These are phyloP conservation scores for Stigmatopora nigra DNA, from an alignment of 2,113 vertebrate genomes.

Conservation along the genomic window DNA sequence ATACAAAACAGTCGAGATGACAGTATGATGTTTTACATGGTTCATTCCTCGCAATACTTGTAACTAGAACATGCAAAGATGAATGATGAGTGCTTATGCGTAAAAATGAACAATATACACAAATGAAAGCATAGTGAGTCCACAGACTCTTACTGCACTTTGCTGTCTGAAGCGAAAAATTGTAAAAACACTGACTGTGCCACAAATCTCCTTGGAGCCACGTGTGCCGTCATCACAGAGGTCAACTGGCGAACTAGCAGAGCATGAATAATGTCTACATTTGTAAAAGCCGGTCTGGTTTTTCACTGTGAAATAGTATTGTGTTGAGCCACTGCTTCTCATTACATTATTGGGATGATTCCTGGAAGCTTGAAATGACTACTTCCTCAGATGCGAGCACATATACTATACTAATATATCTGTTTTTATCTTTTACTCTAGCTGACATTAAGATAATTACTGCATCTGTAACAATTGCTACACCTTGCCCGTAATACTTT, in stretches of 20 bases:
- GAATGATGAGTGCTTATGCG: conserved; percentile 18
- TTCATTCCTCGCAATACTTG: conserved; percentile 5
- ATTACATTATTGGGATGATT: not conserved
- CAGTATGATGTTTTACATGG: conserved; percentile 19
- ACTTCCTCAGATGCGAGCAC: not conserved
- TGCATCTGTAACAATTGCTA: not conserved
- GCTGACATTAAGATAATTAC: not conserved
- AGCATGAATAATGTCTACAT: conserved; percentile 10
- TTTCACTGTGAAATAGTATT: not conserved
- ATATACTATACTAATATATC: no score
- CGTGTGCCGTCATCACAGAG: conserved; percentile 22
- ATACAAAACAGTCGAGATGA: conserved; percentile 28
- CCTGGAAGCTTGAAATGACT: not conserved
- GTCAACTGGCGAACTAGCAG: conserved; percentile 23
- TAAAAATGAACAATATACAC: conserved; percentile 41
- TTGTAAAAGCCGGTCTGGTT: conserved; percentile 6
- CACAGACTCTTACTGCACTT: conserved; percentile 18
- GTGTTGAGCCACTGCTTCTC: not conserved
- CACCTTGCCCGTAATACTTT: not conserved
- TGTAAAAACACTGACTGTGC: conserved; percentile 11
- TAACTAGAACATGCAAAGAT: conserved; percentile 31
- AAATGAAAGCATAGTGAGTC: conserved; percentile 37
- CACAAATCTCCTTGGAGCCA: conserved; percentile 32
- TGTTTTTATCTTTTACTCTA: no score
- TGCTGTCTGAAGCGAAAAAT: conserved; percentile 11